Conservation (phyloP, 2,888 invertebrate species). For the Parnassius orleans region DNA sequence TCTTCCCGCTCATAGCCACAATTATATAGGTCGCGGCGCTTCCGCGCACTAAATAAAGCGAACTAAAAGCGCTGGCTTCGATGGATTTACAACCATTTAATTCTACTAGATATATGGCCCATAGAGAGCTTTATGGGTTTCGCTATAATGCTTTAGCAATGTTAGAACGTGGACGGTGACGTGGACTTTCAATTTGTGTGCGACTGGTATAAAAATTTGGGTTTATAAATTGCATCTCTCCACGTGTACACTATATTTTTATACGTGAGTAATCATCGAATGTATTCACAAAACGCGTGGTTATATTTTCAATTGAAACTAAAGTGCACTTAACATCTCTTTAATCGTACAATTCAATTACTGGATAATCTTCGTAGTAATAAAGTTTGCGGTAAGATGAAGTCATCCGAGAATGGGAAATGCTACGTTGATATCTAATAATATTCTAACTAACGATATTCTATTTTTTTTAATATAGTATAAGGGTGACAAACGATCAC, state of each 20-base stretch:
- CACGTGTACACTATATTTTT: not conserved
- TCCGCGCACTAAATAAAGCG: slow-evolving; percentile 57
- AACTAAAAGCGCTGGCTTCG: slow-evolving; percentile 56
- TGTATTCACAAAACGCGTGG: not conserved
- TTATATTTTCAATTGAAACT: not conserved
- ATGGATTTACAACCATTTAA: slow-evolving; percentile 68
- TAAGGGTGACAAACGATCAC: no score
- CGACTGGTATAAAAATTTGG: slow-evolving; percentile 6
- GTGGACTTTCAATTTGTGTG: slow-evolving; percentile 15
- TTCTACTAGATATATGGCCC: slow-evolving; percentile 59
- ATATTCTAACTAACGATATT: no score
- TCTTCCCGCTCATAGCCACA: slow-evolving; percentile 6
- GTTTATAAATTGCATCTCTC: not conserved
- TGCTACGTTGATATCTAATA: no score
- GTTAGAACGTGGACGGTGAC: slow-evolving; percentile 12
- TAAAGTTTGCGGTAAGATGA: no score
- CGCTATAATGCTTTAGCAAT: slow-evolving; percentile 28
- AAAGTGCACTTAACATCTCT: not conserved
- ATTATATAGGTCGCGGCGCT: slow-evolving; percentile 49
- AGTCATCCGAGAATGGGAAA: no score
- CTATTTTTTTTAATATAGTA: no score
- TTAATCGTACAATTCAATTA: not conserved
- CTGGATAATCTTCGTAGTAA: no score
- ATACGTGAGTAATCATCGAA: not conserved
- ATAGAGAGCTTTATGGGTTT: slow-evolving; percentile 55